Percentiles rank a stretch among this genome's conserved stretches.
phyloP scores from a whole-genome alignment of 2,888 invertebrate genomes.

The Bombyx huttoni region DNA sequence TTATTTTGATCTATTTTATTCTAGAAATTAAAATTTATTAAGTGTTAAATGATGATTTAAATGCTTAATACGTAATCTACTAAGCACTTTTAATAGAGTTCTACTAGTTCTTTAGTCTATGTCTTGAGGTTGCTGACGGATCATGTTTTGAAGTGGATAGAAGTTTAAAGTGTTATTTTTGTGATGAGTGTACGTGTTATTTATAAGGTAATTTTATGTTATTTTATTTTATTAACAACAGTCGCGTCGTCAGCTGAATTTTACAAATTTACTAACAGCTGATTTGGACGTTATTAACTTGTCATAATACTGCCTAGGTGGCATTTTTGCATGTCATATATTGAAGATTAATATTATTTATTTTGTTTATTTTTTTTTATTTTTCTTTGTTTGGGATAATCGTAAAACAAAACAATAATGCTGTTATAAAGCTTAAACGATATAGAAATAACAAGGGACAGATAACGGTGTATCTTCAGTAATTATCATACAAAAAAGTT shows the following conservation, averaged over 20 bases:
- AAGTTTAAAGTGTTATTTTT: conserved; percentile 63
- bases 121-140: conserved; percentile 47
- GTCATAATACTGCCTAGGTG: conserved; percentile 52
- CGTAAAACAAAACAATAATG: not conserved
- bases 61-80: too few relatives aligned
- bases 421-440: too few relatives aligned
- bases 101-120: conserved; percentile 17
- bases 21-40: too few relatives aligned
- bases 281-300: conserved; percentile 9
- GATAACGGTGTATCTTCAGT: too few relatives aligned
- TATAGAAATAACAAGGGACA: too few relatives aligned
- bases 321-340: conserved; percentile 56
- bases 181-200: conserved; percentile 66
- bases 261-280: conserved; percentile 1
- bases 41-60: too few relatives aligned
- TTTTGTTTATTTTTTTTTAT: conserved; percentile 1
- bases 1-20: too few relatives aligned
- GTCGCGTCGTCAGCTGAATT: conserved; percentile 4
- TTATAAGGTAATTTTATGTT: conserved; percentile 49
- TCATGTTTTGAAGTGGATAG: conserved; percentile 66
- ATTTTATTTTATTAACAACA: conserved; percentile 6
- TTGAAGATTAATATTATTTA: conserved; percentile 22
- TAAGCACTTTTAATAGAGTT: too few relatives aligned
- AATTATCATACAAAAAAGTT: too few relatives aligned
- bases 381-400: not conserved